Evolutionary conservation across 2,797 vertebrate genomes (phyloP), one percentile per base, ranked within the genome.

Genomic region (Pangasius macronema): DNA sequence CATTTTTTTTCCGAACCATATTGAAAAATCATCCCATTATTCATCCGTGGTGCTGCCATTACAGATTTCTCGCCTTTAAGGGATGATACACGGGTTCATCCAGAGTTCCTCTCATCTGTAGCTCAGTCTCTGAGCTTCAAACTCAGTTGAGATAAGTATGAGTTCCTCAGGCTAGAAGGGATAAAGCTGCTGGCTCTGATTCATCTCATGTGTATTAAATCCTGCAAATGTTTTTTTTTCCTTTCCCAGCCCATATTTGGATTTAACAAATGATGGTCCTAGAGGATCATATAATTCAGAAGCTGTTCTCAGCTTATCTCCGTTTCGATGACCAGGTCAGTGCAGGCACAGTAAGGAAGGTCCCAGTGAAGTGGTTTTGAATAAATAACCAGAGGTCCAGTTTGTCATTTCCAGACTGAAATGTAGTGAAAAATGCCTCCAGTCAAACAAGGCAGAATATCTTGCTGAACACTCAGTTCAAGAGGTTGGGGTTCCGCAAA

Each of bases 11-110:
- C 0, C 24, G 6, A 8, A 42, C n/a, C 18, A 30, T 79, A 85
- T 83, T 85, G 79, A 68, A 84, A 82, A 84, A 85, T 67, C 36
- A 61, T 30, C 70, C 61, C 14, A 36, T 42, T 42, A 63, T 81
- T 87, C 76, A 76, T 84, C 67, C 18, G 5, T 10, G 8, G 81
- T 27, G 59, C 81, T 65, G 73, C 46, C 82, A 80, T 86, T 81
- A 77, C 51, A 67, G 53, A 79, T 81, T 77, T 82, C 61, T 42
- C 46, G 65, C 84, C 77, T 86, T 87, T 53, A 61, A 51, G 53
- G 73, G 83, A 84, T 76, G 55, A 42, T 79, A 36, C 30, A 46
- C 36, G 59, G 87, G 82, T 72, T 90, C 85, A 88, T 65, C 30
- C 42, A 36, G 53, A 87, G 86, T 83, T 87, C 46, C 49, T 77